Evolutionary conservation across 2,113 vertebrate genomes (phyloP).

Genomic region (Falcunculus frontatus): DNA sequence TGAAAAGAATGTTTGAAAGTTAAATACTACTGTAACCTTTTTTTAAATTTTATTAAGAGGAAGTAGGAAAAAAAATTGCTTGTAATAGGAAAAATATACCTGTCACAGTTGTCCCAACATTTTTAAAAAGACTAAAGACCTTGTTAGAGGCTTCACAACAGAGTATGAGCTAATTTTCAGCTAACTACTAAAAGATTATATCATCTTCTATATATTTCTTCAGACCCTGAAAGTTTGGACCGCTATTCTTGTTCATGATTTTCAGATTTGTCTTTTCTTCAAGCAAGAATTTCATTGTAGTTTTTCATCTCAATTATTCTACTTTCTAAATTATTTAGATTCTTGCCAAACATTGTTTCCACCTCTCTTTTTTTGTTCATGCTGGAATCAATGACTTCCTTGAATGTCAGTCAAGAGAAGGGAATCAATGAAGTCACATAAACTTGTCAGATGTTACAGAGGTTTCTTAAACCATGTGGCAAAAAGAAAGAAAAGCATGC

Average conservation of each 20-base stretch:
- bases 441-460: neutral
- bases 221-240: neutral
- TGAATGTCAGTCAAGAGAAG: neutral
- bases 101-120: neutral
- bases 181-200: neutral
- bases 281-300: neutral
- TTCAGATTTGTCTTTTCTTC: neutral
- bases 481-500: neutral
- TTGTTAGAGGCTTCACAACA: neutral
- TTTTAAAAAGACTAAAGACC: neutral
- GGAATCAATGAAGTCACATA: neutral
- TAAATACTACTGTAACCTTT: neutral
- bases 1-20: neutral
- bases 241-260: neutral
- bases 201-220: neutral
- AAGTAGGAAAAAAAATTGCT: fast-evolving
- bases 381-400: neutral
- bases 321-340: neutral
- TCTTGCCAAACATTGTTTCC: neutral
- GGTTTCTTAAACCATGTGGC: neutral
- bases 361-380: neutral
- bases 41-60: neutral
- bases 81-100: neutral
- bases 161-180: neutral
- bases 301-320: neutral